Percentiles rank a stretch among this genome's conserved stretches.
Conservation (phyloP, 2,888 invertebrate species). For the Sphinx pinastri region DNA sequence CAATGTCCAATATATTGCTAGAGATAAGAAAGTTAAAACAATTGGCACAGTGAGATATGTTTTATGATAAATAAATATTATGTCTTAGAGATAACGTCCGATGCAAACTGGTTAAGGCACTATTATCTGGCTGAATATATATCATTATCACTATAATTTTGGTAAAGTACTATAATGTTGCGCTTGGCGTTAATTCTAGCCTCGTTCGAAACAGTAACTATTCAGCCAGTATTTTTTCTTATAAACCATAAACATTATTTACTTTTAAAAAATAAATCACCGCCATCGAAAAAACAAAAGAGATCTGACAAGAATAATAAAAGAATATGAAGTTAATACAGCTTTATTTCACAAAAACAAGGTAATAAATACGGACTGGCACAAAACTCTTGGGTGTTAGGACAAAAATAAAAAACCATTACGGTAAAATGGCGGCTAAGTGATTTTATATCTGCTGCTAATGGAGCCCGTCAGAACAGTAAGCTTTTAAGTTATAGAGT, state of each 20-base stretch:
- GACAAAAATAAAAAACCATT: conserved; percentile 30
- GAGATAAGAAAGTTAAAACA: too few relatives aligned
- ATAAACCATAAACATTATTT: neutral
- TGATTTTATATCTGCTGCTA: conserved; percentile 48
- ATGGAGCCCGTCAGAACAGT: conserved; percentile 43
- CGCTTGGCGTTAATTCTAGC: too few relatives aligned
- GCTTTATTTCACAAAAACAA: conserved; percentile 26
- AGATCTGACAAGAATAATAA: conserved; percentile 8
- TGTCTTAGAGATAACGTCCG: neutral
- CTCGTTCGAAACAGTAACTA: too few relatives aligned
- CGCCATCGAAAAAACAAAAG: neutral
- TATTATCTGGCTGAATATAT: neutral
- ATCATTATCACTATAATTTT: neutral
- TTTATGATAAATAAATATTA: too few relatives aligned
- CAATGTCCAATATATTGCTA: too few relatives aligned
- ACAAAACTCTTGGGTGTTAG: conserved; percentile 17
- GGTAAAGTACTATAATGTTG: neutral
- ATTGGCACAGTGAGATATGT: too few relatives aligned
- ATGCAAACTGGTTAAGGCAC: neutral
- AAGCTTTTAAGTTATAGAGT: conserved; percentile 48
- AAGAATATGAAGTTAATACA: conserved; percentile 1
- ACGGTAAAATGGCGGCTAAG: conserved; percentile 38
- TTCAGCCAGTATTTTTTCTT: too few relatives aligned
- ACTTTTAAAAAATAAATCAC: neutral
- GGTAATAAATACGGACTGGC: conserved; percentile 26